Base-by-base conservation (phyloP, 2,888 invertebrate species). In the Volucella zonaria region DNA sequence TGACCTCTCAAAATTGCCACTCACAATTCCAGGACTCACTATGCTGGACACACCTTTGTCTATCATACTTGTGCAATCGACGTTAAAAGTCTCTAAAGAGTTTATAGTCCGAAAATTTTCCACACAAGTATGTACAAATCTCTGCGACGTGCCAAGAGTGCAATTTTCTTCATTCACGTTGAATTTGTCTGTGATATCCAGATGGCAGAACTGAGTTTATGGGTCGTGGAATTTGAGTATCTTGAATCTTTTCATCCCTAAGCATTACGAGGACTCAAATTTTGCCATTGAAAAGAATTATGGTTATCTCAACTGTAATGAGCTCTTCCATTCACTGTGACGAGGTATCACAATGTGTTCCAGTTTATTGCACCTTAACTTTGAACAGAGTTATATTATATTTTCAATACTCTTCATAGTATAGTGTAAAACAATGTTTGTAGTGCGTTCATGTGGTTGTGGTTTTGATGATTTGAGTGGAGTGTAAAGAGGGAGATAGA, bases 251-350 rank as follows among this genome's bases (percentile, higher is more conserved):
- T 15, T 40, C 11, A 38, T 31, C n/a, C 6, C 38, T 23, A 8
- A 6, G 42, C 11, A 59, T 56, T 42, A n/a, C 9, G 12, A 2
- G n/a, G 18, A 59, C 43, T 8, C 18, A n/a, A 11, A 49, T 58
- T 59, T 52, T 15, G n/a, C 11, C 14, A 73, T 31, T n/a, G 2
- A 3, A 8, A 9, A 67, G 10, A 52, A 43, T 49, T 45, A 61
- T 54, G 59, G 52, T 61, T 52, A 59, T 42, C 62, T 52, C 52
- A 52, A 73, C 45, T 11, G 42, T 45, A 61, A 73, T 43, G 61
- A 54, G 38, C 38, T 49, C 49, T 59, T 59, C 8, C 3, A 3
- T 23, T 23, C 3, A 23, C 2, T 2, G 23, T 23, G 23, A 23
- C 23, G 1, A 3, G 23, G 23, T 2, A 23, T 23, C 23, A 23